Conservation (phyloP, 1,140 invertebrate species). For the Zaprionus ghesquierei region DNA sequence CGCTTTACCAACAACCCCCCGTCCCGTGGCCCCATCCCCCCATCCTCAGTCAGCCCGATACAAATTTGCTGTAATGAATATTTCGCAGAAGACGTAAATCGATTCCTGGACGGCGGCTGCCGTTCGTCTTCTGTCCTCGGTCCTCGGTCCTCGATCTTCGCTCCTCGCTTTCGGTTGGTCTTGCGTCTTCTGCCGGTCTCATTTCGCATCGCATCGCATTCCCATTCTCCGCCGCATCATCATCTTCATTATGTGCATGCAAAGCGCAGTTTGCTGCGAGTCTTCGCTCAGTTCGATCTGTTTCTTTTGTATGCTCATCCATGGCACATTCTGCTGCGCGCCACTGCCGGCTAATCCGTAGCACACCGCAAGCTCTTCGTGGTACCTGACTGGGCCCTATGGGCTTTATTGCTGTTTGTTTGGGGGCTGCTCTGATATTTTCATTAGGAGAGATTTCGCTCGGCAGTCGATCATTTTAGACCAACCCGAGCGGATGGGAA, state of each 20-base stretch:
- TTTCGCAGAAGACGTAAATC: conserved; percentile 74
- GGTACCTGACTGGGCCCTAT: not conserved
- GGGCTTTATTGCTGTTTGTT: conserved; percentile 20
- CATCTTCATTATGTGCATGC: conserved; percentile 48
- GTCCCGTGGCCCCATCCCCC: conserved; percentile 11
- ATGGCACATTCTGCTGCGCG: not conserved
- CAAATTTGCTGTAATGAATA: conserved; percentile 75
- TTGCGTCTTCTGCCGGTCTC: not conserved
- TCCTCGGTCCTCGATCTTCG: not conserved
- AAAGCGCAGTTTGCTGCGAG: conserved; percentile 28
- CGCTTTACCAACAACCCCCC: conserved; percentile 6
- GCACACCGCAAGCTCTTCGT: not conserved
- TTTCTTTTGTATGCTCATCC: not conserved
- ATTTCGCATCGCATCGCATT: not conserved
- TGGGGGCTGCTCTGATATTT: conserved; percentile 14
- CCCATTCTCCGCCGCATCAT: conserved; percentile 23
- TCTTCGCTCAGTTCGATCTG: not conserved
- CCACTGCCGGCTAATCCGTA: not conserved
- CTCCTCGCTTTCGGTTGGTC: not conserved
- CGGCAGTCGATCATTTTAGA: not conserved
- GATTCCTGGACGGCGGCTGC: conserved; percentile 53
- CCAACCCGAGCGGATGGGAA: not conserved
- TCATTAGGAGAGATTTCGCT: conserved; percentile 8
- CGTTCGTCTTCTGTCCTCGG: not conserved
- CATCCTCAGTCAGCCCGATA: conserved; percentile 38